Percentiles rank a stretch among this genome's conserved stretches.
Evolutionary conservation across 2,797 vertebrate species (phyloP).

Genomic region (Pterois miles): DNA sequence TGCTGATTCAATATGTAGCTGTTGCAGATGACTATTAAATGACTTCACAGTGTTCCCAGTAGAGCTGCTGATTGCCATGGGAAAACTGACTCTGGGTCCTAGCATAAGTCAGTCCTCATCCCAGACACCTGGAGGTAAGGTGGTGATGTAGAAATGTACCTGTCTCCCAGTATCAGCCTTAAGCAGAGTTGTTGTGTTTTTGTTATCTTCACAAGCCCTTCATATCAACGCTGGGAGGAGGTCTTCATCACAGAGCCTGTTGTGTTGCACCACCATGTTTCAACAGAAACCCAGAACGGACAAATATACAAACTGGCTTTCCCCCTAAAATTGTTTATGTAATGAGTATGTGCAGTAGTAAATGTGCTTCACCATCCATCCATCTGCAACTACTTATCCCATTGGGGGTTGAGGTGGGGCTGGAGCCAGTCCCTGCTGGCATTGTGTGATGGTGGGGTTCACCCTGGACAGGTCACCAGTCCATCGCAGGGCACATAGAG

Average conservation of each 20-base stretch:
- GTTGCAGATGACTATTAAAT: conserved; percentile 33
- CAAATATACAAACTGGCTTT: neutral
- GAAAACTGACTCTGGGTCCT: neutral
- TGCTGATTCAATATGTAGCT: conserved; percentile 43
- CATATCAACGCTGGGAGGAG: no score
- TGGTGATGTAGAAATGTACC: neutral
- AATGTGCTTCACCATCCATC: neutral
- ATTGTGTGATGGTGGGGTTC: no score
- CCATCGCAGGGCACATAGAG: no score
- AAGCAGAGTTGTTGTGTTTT: neutral
- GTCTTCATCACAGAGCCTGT: accelerated
- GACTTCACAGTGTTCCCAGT: conserved; percentile 6
- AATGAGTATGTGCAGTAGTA: neutral
- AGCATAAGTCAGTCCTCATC: neutral
- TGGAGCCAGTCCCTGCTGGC: no score
- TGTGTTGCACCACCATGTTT: no score
- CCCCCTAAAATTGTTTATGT: neutral
- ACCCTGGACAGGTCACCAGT: no score
- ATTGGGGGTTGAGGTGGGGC: no score
- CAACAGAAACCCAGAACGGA: no score
- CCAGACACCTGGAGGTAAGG: neutral
- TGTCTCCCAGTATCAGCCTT: neutral
- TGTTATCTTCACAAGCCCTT: no score
- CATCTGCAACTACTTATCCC: no score
- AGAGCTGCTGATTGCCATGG: conserved; percentile 9